Base-by-base conservation (phyloP, 2,888 invertebrate genomes). In the Rotaria macrura region DNA sequence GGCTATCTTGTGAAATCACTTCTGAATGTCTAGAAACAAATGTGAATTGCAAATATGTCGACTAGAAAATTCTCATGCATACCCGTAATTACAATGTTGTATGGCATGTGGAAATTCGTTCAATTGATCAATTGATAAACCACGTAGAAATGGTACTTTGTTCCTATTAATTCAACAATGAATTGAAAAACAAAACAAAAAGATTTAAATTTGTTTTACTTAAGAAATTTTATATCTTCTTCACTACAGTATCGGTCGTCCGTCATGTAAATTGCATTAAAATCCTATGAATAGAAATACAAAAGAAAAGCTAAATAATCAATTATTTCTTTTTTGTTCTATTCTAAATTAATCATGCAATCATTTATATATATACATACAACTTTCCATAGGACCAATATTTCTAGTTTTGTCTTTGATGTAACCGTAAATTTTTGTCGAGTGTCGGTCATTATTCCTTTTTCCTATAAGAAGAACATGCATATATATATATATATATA, bases 91-190 rank as follows among this genome's bases (percentile, higher is more conserved):
- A 79, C 79, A 79, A 43, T 43, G 25, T 79, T 79, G 79, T 14
- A 79, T 79, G 10, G 79, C 79, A 79, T 79, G 79, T 43, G 79
- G 79, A 79, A 79, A 79, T 79, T 79, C 79, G 43, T 43, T 25
- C 12, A 79, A 5, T 14, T 9, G 25, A 79, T 79, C 43, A 1
- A 79, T 79, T 40, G 79, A 23, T 43, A 79, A 79, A n/a, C 43
- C 43, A 79, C 79, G 79, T 14, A 79, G 43, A 43, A 79, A 79
- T n/a, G 79, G 43, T 43, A 79, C 79, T 23, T 43, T 79, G 1
- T 20, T 79, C 14, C 79, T 79, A 12, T 25, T 23, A 52, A 52
- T n/a, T n/a, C n/a, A n/a, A n/a, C n/a, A n/a, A n/a, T n/a, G n/a
- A n/a, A n/a, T n/a, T n/a, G n/a, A n/a, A n/a, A n/a, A n/a, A n/a